phyloP scores from a whole-genome alignment of 2,797 vertebrate species.

The Micrastur ruficollis region DNA sequence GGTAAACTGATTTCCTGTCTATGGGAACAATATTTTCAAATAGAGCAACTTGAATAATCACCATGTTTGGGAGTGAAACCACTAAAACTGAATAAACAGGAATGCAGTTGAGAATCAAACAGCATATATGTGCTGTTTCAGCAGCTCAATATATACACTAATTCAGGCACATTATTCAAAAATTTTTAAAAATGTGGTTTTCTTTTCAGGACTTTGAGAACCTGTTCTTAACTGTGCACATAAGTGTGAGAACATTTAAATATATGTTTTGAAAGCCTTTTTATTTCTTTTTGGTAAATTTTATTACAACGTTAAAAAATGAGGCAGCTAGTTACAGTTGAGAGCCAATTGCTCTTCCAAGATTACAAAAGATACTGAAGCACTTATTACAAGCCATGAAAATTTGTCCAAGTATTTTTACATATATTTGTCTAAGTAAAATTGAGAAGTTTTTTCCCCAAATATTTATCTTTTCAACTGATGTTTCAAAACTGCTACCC shows the following conservation, averaged over 20 bases:
- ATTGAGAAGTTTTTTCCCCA: not conserved
- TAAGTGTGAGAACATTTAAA: not conserved
- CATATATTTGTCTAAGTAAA: not conserved
- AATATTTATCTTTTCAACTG: not conserved
- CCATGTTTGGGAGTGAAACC: not conserved
- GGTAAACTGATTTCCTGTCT: not conserved
- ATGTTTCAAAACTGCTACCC: not conserved
- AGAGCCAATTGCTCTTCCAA: not conserved
- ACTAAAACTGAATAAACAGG: not conserved
- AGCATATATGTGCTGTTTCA: not conserved
- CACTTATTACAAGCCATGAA: not conserved
- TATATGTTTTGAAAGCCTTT: not conserved
- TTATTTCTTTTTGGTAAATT: not conserved
- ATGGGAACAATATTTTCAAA: not conserved
- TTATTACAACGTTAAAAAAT: not conserved
- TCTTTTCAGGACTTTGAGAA: not conserved
- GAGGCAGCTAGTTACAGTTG: not conserved
- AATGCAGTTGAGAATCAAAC: not conserved
- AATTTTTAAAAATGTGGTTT: not conserved
- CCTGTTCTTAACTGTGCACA: not conserved
- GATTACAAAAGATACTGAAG: not conserved
- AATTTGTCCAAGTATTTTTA: not conserved
- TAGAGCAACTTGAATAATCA: not conserved
- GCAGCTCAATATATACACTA: not conserved
- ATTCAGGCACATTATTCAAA: not conserved